A percentile compares a stretch with the other conserved stretches of the same genome.
phyloP scores from a whole-genome alignment of 2,888 invertebrate species.

The Melieria crassipennis region DNA sequence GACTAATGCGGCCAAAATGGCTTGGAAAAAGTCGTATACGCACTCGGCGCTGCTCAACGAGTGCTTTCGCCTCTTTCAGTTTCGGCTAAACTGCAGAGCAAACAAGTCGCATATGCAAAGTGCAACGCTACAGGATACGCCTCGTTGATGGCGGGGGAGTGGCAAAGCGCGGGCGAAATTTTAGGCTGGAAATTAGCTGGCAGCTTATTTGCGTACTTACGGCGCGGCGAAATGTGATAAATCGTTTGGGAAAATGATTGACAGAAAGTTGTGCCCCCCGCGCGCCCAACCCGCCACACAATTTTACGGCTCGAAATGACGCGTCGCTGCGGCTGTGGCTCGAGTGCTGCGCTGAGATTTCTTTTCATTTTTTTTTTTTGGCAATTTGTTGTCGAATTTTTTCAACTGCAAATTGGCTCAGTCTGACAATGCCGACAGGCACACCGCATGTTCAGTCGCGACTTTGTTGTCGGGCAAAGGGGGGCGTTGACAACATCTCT shows the following conservation, averaged over 20 bases:
- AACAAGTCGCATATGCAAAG: too few species aligned
- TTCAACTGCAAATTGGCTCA: slow-evolving; percentile 7
- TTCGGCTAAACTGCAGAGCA: too few species aligned
- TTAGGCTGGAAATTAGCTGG: slow-evolving; percentile 16
- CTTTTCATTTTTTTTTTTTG: not conserved
- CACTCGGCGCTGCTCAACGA: too few species aligned
- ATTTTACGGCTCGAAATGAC: too few species aligned
- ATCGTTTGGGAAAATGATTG: slow-evolving; percentile 57
- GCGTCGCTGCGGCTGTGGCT: too few species aligned
- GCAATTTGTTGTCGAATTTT: not conserved
- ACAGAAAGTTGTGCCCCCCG: slow-evolving; percentile 40
- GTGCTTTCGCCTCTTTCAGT: too few species aligned
- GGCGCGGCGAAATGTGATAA: slow-evolving; percentile 48
- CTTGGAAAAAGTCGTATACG: too few species aligned
- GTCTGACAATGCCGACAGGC: not conserved
- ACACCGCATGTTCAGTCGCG: not conserved
- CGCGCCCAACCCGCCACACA: not conserved
- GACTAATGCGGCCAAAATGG: too few species aligned
- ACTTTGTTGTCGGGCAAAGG: not conserved
- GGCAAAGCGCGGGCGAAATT: too few species aligned
- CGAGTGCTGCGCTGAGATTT: not conserved
- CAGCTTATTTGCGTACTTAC: slow-evolving; percentile 52
- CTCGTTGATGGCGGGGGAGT: too few species aligned
- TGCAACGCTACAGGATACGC: too few species aligned
- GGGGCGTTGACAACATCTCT: not conserved